Evolutionary conservation across 2,797 vertebrate species (phyloP), one percentile per base, ranked within the genome.

Genomic region (Arnoldichthys spilopterus): DNA sequence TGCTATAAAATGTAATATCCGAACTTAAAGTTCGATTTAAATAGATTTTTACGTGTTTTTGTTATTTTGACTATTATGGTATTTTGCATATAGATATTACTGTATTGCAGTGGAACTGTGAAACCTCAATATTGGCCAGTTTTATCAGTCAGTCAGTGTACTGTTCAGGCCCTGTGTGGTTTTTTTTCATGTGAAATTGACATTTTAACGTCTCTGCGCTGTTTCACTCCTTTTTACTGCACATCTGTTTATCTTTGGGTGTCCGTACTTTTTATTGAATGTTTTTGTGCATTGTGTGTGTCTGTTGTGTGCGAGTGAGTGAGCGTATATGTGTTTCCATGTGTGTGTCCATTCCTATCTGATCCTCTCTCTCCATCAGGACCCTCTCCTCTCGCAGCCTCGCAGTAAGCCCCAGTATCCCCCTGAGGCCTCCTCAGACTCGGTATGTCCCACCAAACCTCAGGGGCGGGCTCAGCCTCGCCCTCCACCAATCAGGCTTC

Each of bases 301-400:
- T 86, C 12, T 62, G 26, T 77, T 58, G 22, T 58, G 24, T 58
- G 54, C 20, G 13, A 28, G 8, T 80, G 28, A 66, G 62, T 78
- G 26, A 74, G 20, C 82, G 64, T 86, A 20, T 58, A 15, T 32
- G 4, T 34, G 37, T 76, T 47, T 85, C 81, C 86, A 24, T 85
- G 74, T 92, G 81, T 90, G 74, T 90, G 85, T 89, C 85, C 82
- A 84, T 90, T 92, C 89, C 92, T 89, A 93, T 91, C 87, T 91
- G 91, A 91, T 94, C 87, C 94, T 90, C 90, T 95, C 89, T 96
- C 92, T 95, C 92, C 93, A 95, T 95, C 93, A 96, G 95, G 95
- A 93, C 81, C 91, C 87, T 88, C 90, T 95, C 91, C 88, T 93
- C 93, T 91, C 90, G 92, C 95, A 94, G 95, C 89, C 89, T 88